Evolutionary conservation across 2,888 invertebrate genomes (phyloP), one percentile per base, ranked within the genome.

Genomic region (Sminthurides aquaticus): DNA sequence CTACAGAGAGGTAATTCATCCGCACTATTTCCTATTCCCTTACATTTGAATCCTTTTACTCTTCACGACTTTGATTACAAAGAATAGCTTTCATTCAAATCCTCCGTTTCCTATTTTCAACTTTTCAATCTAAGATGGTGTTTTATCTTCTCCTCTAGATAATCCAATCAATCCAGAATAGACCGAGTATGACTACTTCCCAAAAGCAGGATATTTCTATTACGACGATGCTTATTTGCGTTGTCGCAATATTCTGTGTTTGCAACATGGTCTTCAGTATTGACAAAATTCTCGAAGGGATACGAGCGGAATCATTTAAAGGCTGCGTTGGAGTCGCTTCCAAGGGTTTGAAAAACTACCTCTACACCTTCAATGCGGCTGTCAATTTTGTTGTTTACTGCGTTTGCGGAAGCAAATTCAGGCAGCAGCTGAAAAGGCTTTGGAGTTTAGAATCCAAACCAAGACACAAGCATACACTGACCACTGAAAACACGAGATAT

Each of bases 351-450:
- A 28, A 34, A 59, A 59, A 34, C 43, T 59, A 22, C 18, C n/a
- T 59, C 3, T 59, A 43, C 26, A 3, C 43, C n/a, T 59, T 59
- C 22, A 59, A 59, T 48, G 59, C 59, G 2, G 27, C 59, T 29
- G 26, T 59, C 18, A 59, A 59, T 43, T 59, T 59, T 25, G 59
- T 59, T 2, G 34, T 59, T 22, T 59, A 59, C n/a, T 59, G 59
- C 24, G 18, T 48, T 20, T 59, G 59, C 2, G 59, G 59, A 2
- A 59, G 59, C 22, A 59, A 59, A 25, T 59, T 59, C n/a, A 2
- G 59, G 20, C 43, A 15, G 24, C 59, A 43, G 43, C 48, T 57
- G 43, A 43, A 43, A 43, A 43, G 43, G 18, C 43, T 43, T 43
- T 8, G 8, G 43, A 11, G 43, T 43, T n/a, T n/a, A n/a, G n/a